phyloP scores from a whole-genome alignment of 1,140 invertebrate species.

The Asbolus verrucosus region DNA sequence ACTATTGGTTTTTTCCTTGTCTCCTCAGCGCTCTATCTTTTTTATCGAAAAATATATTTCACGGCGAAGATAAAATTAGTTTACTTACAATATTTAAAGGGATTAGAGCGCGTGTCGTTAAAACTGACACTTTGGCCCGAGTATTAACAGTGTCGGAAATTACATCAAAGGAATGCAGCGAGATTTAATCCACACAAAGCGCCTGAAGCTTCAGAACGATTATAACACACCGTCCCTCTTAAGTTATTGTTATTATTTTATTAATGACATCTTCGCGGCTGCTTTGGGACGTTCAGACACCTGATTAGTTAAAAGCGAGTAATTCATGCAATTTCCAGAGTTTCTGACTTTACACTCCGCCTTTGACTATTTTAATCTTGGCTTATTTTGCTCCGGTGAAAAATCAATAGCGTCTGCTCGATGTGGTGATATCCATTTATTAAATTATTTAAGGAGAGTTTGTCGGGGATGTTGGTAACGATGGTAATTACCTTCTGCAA shows the following conservation, averaged over 20 bases:
- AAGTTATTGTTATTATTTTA: constrained; percentile 34
- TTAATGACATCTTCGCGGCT: constrained; percentile 30
- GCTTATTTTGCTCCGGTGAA: not conserved
- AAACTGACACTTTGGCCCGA: constrained; percentile 20
- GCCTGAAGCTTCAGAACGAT: constrained; percentile 29
- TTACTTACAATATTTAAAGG: constrained; percentile 31
- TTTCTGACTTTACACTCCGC: too few relatives aligned
- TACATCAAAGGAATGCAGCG: constrained; percentile 36
- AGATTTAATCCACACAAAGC: constrained; percentile 37
- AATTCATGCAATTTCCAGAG: constrained; percentile 14
- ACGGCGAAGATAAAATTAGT: constrained; percentile 30
- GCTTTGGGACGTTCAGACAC: not conserved
- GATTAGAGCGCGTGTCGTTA: constrained; percentile 13
- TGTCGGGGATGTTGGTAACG: constrained; percentile 23
- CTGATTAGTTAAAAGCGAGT: constrained; percentile 34
- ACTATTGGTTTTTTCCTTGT: constrained; percentile 31
- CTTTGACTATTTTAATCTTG: not conserved
- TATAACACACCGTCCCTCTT: constrained; percentile 11
- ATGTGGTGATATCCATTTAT: constrained; percentile 28
- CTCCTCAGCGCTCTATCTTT: constrained; percentile 12
- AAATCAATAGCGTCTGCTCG: constrained; percentile 5
- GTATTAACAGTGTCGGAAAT: constrained; percentile 29
- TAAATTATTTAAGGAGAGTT: constrained; percentile 36
- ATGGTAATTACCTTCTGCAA: constrained; percentile 25
- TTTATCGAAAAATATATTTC: constrained; percentile 23